Base-by-base conservation (phyloP, 1,140 invertebrate species). In the Sinella curviseta region DNA sequence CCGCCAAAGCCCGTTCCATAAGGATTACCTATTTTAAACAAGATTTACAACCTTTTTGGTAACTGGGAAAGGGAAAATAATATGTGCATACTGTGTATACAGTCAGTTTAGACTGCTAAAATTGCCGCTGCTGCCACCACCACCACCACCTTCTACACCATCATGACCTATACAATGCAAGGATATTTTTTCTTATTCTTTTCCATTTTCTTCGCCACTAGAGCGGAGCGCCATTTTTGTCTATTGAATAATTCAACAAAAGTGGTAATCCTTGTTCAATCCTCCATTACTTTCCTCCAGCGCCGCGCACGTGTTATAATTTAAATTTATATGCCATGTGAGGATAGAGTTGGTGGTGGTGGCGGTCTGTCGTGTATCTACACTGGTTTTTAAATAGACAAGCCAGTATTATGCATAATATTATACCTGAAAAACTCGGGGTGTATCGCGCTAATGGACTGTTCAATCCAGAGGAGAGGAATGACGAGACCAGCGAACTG, bases 401-500 rank as follows among this genome's bases (percentile, higher is more conserved):
- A n/a, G n/a, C n/a, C n/a, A n/a, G n/a, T n/a, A n/a, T n/a, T n/a
- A n/a, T n/a, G n/a, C n/a, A n/a, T n/a, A n/a, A n/a, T n/a, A n/a
- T n/a, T n/a, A n/a, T n/a, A n/a, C n/a, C n/a, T n/a, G n/a, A n/a
- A n/a, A n/a, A n/a, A n/a, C n/a, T n/a, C n/a, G n/a, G n/a, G n/a
- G n/a, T n/a, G n/a, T 77, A 77, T 33, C 73, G 54, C 65, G 76
- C 76, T 36, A 80, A 35, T 48, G 81, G 81, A 73, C 74, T 77
- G 73, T 82, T 82, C 70, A 82, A 82, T 28, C 81, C 81, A 35
- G 39, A 48, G 39, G 39, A 48, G 20, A 20, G 8, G 8, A 48
- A 48, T 48, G 39, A 20, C 8, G 39, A 48, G 39, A 48, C 39
- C 39, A 48, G 20, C 39, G 39, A 48, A 48, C 39, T 48, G n/a